Evolutionary conservation across 2,888 invertebrate genomes (phyloP).

Genomic region (Penaeus monodon): DNA sequence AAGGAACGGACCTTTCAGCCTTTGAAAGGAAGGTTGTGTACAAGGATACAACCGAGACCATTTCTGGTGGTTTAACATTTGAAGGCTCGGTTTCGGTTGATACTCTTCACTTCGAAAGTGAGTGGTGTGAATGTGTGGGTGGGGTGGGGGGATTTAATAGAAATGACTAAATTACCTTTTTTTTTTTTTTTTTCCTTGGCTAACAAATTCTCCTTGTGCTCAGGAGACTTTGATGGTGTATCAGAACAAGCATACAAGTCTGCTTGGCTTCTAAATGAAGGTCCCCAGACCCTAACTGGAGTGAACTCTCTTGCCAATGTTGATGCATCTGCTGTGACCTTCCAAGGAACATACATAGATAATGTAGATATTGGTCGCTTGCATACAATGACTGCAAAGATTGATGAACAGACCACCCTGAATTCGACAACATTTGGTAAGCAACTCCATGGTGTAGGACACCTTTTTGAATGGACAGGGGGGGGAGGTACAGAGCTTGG

Average conservation of each 20-base stretch:
- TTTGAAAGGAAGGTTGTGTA: slow-evolving; percentile 31
- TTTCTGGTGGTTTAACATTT: slow-evolving; percentile 19
- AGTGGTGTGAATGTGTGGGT: neutral
- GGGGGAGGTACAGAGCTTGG: neutral
- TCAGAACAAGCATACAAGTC: neutral
- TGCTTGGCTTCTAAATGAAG: slow-evolving; percentile 19
- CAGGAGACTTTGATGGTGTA: slow-evolving; percentile 25
- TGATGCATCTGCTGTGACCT: neutral
- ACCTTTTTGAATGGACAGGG: too few relatives aligned
- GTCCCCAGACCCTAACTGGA: slow-evolving; percentile 11
- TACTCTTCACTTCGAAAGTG: neutral
- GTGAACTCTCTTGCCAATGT: slow-evolving; percentile 1
- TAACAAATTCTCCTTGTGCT: too few relatives aligned
- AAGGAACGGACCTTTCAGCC: slow-evolving; percentile 15
- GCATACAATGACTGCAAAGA: neutral
- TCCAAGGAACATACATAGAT: neutral
- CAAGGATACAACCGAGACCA: slow-evolving; percentile 7
- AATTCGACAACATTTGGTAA: slow-evolving; percentile 12
- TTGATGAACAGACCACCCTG: slow-evolving; percentile 16
- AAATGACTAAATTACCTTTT: too few relatives aligned
- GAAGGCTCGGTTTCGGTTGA: slow-evolving; percentile 14
- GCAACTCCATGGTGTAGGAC: neutral
- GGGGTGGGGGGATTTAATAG: neutral
- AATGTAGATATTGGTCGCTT: neutral
- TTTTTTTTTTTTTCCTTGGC: too few relatives aligned